phyloP scores from a whole-genome alignment of 2,888 invertebrate genomes.

The Helobdella robusta region DNA sequence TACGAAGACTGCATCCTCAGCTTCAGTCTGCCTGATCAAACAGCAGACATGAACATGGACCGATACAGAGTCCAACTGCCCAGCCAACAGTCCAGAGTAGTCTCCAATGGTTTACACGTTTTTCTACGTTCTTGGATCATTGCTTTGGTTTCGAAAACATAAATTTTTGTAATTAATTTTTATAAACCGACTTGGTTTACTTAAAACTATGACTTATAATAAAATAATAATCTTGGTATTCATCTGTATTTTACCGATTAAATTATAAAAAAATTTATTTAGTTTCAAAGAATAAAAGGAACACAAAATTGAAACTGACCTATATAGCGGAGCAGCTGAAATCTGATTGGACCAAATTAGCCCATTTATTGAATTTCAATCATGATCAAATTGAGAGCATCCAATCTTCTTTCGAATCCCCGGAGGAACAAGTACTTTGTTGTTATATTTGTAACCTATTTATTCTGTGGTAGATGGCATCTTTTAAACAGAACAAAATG shows the following conservation, averaged over 20 bases:
- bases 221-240: neutral
- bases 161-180: too few species aligned
- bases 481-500: too few species aligned
- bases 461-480: too few species aligned
- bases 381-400: neutral
- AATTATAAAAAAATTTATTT: neutral
- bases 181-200: too few species aligned
- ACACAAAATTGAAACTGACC: neutral
- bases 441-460: too few species aligned
- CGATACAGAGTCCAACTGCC: too few species aligned
- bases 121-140: too few species aligned
- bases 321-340: conserved; percentile 5
- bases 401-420: neutral
- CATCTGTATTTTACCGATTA: neutral
- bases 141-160: too few species aligned
- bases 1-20: conserved; percentile 6
- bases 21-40: neutral
- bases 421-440: neutral
- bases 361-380: conserved; percentile 1
- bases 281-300: too few species aligned
- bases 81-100: too few species aligned
- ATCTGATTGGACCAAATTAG: conserved; percentile 1
- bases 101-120: too few species aligned
- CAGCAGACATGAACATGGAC: neutral
- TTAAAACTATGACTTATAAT: too few species aligned